Conservation (phyloP, 2,888 invertebrate genomes). For the Aricia artaxerxes region DNA sequence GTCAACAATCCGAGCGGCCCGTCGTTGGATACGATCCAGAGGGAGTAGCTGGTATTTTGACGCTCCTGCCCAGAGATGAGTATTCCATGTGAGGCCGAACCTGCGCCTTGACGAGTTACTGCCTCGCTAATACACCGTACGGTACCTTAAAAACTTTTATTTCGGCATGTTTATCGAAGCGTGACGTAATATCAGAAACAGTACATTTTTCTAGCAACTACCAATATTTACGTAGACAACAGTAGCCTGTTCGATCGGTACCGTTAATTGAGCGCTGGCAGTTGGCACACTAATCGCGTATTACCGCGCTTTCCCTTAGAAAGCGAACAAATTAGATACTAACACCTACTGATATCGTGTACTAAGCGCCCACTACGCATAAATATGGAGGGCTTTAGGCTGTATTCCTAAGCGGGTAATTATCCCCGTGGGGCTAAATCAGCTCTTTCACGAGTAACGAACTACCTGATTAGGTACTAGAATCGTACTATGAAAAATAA, state of each 20-base stretch:
- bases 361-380: neutral
- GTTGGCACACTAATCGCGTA: conserved; percentile 64
- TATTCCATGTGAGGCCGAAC: too few relatives aligned
- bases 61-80: too few relatives aligned
- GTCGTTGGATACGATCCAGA: too few relatives aligned
- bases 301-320: conserved; percentile 72
- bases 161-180: neutral
- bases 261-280: conserved; percentile 68
- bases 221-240: conserved; percentile 35
- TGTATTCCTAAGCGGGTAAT: neutral
- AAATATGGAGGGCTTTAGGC: neutral
- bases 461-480: neutral
- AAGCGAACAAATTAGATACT: conserved; percentile 53
- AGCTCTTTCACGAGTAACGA: neutral
- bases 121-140: neutral
- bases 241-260: conserved; percentile 52
- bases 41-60: too few relatives aligned
- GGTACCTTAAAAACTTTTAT: neutral
- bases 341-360: neutral
- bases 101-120: neutral
- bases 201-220: neutral
- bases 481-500: neutral
- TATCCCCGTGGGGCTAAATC: neutral
- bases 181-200: neutral
- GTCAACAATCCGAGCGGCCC: too few relatives aligned